Percentiles rank a stretch among this genome's conserved stretches.
phyloP scores from a whole-genome alignment of 2,888 invertebrate species.

The Gryllus longicercus region DNA sequence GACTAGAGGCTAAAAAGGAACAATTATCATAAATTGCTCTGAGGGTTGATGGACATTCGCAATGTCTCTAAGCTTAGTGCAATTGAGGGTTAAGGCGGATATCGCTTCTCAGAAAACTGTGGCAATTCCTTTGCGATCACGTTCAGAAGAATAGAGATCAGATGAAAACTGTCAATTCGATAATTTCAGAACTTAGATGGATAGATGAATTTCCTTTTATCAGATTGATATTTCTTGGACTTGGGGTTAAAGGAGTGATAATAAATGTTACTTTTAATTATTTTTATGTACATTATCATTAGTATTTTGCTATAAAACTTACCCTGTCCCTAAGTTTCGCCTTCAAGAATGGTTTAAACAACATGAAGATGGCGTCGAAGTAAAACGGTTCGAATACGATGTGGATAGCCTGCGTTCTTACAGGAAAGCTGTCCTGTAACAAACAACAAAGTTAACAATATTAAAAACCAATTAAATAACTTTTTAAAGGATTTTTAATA shows the following conservation, averaged over 20 bases:
- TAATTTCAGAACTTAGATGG: neutral
- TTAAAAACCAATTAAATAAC: too few species aligned
- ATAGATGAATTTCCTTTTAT: neutral
- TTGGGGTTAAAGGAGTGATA: neutral
- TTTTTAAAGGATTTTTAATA: too few species aligned
- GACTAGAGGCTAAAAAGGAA: too few species aligned
- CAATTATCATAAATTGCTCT: too few species aligned
- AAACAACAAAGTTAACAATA: too few species aligned
- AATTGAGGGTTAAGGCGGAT: too few species aligned
- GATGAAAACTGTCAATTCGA: neutral
- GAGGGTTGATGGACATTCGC: too few species aligned
- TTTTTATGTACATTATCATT: neutral
- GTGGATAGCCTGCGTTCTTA: neutral
- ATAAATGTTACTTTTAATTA: neutral
- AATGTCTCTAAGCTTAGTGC: too few species aligned
- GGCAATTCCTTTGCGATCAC: too few species aligned
- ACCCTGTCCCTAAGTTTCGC: neutral
- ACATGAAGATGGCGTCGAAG: neutral
- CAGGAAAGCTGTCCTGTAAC: neutral
- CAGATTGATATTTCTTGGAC: neutral
- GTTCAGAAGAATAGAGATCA: neutral
- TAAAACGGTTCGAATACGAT: neutral
- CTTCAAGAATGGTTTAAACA: neutral
- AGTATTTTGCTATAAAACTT: neutral
- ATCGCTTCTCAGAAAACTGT: too few species aligned